Conservation (phyloP, 1,140 invertebrate genomes). For the Cydia fagiglandana region DNA sequence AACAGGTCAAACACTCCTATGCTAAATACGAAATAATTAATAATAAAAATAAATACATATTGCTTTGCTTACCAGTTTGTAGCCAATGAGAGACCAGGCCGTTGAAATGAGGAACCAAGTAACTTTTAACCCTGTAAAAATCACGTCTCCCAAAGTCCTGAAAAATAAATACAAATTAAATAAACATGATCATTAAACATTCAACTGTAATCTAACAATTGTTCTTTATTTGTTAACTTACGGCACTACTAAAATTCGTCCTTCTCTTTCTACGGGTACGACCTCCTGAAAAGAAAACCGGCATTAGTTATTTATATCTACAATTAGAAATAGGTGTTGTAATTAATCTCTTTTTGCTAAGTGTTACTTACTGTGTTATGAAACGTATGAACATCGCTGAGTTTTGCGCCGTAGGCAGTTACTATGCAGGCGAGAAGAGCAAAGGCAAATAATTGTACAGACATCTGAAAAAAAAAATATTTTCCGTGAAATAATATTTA, state of each 20-base stretch:
- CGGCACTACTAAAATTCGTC: slow-evolving; percentile 11
- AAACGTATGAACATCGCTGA: background rate
- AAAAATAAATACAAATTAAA: background rate
- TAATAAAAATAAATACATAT: background rate
- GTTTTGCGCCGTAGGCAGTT: background rate
- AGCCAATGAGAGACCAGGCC: slow-evolving; percentile 13
- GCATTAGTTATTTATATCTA: background rate
- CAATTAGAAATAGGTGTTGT: background rate
- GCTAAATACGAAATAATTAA: background rate
- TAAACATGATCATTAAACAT: background rate
- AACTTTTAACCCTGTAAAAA: slow-evolving; percentile 1
- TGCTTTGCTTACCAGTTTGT: slow-evolving; percentile 22
- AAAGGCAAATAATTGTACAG: background rate
- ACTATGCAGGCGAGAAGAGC: slow-evolving; percentile 8
- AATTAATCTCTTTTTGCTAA: background rate
- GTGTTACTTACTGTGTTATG: background rate
- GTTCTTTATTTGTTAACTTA: background rate
- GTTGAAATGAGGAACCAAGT: slow-evolving; percentile 6
- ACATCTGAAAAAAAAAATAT: slow-evolving; percentile 1
- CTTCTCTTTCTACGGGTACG: background rate
- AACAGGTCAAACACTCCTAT: background rate
- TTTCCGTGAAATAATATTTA: background rate
- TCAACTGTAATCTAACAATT: background rate
- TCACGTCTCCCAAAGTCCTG: slow-evolving; percentile 3
- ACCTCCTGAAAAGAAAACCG: background rate